Evolutionary conservation across 2,888 invertebrate genomes (phyloP).

Genomic region (Apeira syringaria): DNA sequence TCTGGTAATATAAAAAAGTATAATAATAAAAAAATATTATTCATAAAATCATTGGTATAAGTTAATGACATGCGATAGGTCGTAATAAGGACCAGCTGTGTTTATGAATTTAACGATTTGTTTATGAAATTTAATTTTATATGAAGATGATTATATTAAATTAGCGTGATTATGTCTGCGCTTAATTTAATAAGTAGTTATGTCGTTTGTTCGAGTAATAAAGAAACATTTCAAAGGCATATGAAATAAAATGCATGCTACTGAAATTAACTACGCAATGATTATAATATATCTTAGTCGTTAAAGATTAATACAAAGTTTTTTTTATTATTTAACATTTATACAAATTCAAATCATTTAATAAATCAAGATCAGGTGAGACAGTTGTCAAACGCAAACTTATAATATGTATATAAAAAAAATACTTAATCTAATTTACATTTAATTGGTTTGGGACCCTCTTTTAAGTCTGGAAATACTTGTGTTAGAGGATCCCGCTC

Average conservation of each 20-base stretch:
- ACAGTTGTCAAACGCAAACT: too few relatives aligned
- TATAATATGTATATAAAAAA: too few relatives aligned
- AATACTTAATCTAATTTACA: too few relatives aligned
- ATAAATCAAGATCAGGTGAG: too few relatives aligned
- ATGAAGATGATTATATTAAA: conserved; percentile 12
- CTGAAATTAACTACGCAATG: too few relatives aligned
- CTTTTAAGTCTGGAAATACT: too few relatives aligned
- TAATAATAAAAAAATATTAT: conserved; percentile 23
- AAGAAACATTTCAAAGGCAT: neutral
- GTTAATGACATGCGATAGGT: conserved; percentile 16
- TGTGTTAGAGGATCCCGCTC: too few relatives aligned
- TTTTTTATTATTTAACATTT: too few relatives aligned
- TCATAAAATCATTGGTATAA: conserved; percentile 19
- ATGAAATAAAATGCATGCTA: neutral
- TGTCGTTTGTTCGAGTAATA: neutral
- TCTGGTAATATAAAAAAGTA: conserved; percentile 35
- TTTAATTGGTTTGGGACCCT: too few relatives aligned
- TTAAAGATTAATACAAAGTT: too few relatives aligned
- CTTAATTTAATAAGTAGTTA: neutral
- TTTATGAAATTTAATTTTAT: conserved; percentile 22
- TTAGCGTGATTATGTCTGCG: conserved; percentile 3
- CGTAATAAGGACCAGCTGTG: conserved; percentile 14
- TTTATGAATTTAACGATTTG: conserved; percentile 21
- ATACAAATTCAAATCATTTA: too few relatives aligned
- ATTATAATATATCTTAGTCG: too few relatives aligned